Evolutionary conservation across 92 coral and sea anemone genomes (phyloP), one percentile per base, ranked within the genome.

Genomic region (Palythoa caribaeorum): DNA sequence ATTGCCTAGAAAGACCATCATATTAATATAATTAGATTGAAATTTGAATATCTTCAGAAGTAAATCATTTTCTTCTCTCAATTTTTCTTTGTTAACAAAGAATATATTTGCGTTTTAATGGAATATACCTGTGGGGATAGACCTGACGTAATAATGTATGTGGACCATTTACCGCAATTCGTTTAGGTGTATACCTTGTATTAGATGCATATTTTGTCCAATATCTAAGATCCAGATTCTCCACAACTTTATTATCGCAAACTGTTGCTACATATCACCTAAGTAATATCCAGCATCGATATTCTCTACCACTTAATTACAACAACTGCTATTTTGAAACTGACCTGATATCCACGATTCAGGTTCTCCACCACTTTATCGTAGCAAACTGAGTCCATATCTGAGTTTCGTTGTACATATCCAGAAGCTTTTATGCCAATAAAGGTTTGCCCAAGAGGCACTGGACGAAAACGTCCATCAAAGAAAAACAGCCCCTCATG

Each of bases 261-360:
- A 97, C 92, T 51, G 94, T 89, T 77, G 94, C 95, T 96, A 97
- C 94, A 84, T 93, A 96, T 20, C 1, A 62, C 17, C 69, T 62
- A 51, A 51, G 11, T 51, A n/a, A 9, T 62, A 62, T 14, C 69
- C 0, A 9, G 6, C n/a, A 62, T 12, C 69, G 16, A 17, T 14
- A 62, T 62, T 62, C 69, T 17, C 69, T n/a, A 62, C 19, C 69
- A 62, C 20, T 12, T 62, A 4, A n/a, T 12, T 9, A 0, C 20
- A 12, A 6, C 6, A n/a, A 47, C 37, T 51, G 17, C 2, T 38
- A 17, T 40, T 55, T 37, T 8, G 28, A 36, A 13, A 38, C 71
- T 38, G n/a, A 96, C 99, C 98, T 97, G 99, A 83, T 97, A 92
- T 55, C 99, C 99, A 81, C 94, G 90, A 21, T 97, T 96, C 14